A percentile compares a stretch with the other conserved stretches of the same genome.
These are phyloP conservation scores for Synanthedon tipuliformis DNA, from an alignment of 2,888 invertebrate species.

Conservation along the genomic window DNA sequence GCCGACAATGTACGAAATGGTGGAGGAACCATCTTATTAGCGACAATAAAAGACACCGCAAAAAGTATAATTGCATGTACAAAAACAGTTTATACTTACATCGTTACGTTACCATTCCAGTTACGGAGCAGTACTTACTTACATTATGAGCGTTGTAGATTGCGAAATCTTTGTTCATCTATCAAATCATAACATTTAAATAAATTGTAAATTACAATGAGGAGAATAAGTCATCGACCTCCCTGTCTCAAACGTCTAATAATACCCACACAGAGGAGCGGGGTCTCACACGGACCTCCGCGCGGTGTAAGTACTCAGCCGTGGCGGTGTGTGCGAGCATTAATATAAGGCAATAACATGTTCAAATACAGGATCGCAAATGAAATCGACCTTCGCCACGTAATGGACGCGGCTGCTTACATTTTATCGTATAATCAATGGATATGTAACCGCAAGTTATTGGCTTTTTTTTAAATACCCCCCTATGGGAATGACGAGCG, in stretches of 20 bases:
- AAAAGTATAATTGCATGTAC: not conserved
- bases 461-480: conserved; percentile 1
- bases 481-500: not conserved
- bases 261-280: conserved; percentile 25
- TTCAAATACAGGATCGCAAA: conserved; percentile 46
- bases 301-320: conserved; percentile 10
- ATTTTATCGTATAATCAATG: conserved; percentile 18
- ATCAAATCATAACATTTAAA: conserved; percentile 57
- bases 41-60: not conserved
- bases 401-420: conserved; percentile 19
- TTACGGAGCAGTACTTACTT: not conserved
- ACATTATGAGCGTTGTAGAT: conserved; percentile 5
- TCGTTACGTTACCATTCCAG: not conserved
- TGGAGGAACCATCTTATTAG: not conserved
- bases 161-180: conserved; percentile 41
- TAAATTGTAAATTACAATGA: conserved; percentile 64
- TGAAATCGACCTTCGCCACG: conserved; percentile 50
- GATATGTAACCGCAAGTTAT: conserved; percentile 9
- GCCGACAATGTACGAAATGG: not conserved
- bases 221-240: conserved; percentile 52
- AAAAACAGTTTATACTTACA: not conserved
- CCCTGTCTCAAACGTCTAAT: conserved; percentile 32
- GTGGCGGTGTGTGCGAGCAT: conserved; percentile 14
- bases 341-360: conserved; percentile 22
- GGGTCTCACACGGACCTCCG: conserved; percentile 17